These are phyloP conservation scores for Baronia brevicornis DNA, from an alignment of 2,888 invertebrate genomes.

Conservation along the genomic window DNA sequence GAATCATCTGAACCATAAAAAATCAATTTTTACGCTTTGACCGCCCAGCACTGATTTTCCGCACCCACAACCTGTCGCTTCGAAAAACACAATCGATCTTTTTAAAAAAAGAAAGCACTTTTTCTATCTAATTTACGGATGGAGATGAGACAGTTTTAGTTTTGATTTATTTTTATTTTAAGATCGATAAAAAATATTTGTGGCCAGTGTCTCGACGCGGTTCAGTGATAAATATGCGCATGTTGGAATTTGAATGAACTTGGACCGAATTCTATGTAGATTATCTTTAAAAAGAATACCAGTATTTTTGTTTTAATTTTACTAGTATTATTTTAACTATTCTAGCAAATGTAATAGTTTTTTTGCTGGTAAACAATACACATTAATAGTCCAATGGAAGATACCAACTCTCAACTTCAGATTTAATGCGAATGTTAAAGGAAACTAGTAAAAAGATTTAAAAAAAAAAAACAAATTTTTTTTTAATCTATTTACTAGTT, in stretches of 20 bases:
- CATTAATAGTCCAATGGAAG: no score
- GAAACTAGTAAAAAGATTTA: no score
- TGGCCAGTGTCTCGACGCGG: constrained; percentile 14
- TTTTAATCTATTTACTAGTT: no score
- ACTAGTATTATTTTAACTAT: no score
- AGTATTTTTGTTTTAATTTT: no score
- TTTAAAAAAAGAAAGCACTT: constrained; percentile 18
- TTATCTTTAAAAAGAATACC: no score
- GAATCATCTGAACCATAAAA: constrained; percentile 41
- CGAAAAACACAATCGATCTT: constrained; percentile 26
- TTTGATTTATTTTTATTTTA: constrained; percentile 16
- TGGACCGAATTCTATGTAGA: constrained; percentile 53
- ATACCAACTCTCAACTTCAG: no score
- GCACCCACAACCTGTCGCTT: constrained; percentile 32
- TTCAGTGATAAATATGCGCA: constrained; percentile 9
- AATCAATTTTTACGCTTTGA: constrained; percentile 46
- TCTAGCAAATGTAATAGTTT: no score
- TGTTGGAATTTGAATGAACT: constrained; percentile 35
- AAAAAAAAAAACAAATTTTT: no score
- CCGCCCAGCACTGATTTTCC: constrained; percentile 36
- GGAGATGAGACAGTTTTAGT: constrained; percentile 17
- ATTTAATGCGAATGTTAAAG: no score
- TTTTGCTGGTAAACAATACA: no score
- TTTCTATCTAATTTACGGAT: constrained; percentile 18
- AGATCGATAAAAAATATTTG: constrained; percentile 13